Evolutionary conservation across 1,140 invertebrate species (phyloP).

Genomic region (Drosophila nannoptera): DNA sequence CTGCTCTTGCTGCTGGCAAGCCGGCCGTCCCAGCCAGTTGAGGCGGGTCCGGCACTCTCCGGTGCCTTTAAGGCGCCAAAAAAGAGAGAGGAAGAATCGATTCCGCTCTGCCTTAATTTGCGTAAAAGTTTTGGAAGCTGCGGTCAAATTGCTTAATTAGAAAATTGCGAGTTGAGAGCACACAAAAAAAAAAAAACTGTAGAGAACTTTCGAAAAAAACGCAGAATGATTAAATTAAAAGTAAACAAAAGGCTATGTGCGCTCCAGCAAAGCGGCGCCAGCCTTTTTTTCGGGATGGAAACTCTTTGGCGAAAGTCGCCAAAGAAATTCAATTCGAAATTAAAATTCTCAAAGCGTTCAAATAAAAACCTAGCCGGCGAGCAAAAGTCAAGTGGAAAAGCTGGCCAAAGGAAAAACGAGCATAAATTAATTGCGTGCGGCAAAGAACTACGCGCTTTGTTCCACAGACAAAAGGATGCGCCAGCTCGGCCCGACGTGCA

Average conservation of each 20-base stretch:
- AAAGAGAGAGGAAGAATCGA: constrained; percentile 47
- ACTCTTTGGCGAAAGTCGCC: constrained; percentile 23
- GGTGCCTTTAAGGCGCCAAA: neutral
- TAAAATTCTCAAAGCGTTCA: constrained; percentile 75
- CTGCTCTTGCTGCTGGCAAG: constrained; percentile 49
- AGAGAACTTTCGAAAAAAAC: constrained; percentile 27
- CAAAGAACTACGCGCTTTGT: constrained; percentile 46
- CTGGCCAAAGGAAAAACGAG: constrained; percentile 45
- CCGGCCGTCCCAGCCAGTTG: constrained; percentile 35
- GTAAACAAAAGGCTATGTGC: constrained; percentile 72
- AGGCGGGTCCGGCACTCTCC: constrained; percentile 46
- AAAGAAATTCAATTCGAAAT: constrained; percentile 69
- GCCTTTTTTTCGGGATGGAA: constrained; percentile 60
- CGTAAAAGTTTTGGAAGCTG: constrained; percentile 65
- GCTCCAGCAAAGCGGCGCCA: constrained; percentile 69
- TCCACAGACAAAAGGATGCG: constrained; percentile 54
- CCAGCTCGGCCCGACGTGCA: constrained; percentile 32
- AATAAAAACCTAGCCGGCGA: constrained; percentile 38
- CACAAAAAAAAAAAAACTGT: constrained; percentile 55
- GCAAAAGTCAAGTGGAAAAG: constrained; percentile 67
- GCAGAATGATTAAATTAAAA: constrained; percentile 71
- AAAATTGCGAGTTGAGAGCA: constrained; percentile 52
- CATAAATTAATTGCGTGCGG: constrained; percentile 75
- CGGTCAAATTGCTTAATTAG: constrained; percentile 77
- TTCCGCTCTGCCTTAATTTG: constrained; percentile 70